Evolutionary conservation across 2,888 invertebrate genomes (phyloP).

Genomic region (Mechanitis mazaeus): DNA sequence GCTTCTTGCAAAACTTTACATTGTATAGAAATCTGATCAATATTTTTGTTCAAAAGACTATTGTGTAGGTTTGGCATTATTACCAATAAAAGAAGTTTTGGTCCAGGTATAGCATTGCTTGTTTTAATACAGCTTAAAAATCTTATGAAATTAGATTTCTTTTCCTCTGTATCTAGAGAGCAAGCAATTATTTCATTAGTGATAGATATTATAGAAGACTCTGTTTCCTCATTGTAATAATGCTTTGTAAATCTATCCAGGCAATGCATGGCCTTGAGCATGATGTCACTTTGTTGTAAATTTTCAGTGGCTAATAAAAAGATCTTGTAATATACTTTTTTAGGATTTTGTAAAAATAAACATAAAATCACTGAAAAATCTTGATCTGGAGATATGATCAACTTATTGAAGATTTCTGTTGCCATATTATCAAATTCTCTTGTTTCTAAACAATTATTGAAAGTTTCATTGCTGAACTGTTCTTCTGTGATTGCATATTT

Average conservation of each 20-base stretch:
- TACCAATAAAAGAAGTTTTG: conserved; percentile 52
- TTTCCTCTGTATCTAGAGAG: conserved; percentile 40
- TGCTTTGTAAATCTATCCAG: conserved; percentile 50
- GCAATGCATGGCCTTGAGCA: conserved; percentile 51
- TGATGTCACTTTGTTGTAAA: conserved; percentile 49
- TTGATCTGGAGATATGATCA: conserved; percentile 42
- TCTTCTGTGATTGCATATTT: conserved; percentile 49
- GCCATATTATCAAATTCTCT: conserved; percentile 41
- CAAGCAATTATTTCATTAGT: conserved; percentile 42
- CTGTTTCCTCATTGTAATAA: conserved; percentile 54
- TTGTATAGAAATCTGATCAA: conserved; percentile 43
- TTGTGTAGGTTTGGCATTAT: conserved; percentile 61
- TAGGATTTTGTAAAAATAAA: conserved; percentile 60
- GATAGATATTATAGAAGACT: conserved; percentile 49
- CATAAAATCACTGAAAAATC: conserved; percentile 49
- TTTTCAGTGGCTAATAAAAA: conserved; percentile 54
- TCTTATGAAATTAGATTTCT: conserved; percentile 46
- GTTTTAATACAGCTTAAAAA: conserved; percentile 52
- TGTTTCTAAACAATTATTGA: conserved; percentile 41
- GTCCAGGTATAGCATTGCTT: conserved; percentile 41
- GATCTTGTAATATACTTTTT: conserved; percentile 49
- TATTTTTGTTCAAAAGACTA: conserved; percentile 45
- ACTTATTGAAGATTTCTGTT: conserved; percentile 61
- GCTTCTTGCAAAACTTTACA: conserved; percentile 45
- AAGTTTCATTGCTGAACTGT: conserved; percentile 45